Conservation (phyloP, 2,113 vertebrate genomes). For the Aphyosemion australe region DNA sequence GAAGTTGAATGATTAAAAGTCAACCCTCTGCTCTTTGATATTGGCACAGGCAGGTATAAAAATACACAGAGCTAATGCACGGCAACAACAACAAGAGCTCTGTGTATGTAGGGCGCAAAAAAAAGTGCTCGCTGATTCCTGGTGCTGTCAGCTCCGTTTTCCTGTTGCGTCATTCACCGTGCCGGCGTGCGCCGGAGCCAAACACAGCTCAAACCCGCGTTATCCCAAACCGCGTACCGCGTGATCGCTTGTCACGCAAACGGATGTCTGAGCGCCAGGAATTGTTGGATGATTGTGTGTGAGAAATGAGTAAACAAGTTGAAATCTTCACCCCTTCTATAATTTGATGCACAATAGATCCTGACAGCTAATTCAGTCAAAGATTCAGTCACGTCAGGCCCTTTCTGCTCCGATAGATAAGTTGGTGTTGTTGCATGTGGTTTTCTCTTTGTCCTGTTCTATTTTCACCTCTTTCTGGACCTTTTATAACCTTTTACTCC, state of each 20-base stretch:
- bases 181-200: constrained; percentile 55
- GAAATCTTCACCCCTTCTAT: constrained; percentile 60
- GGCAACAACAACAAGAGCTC: constrained; percentile 68
- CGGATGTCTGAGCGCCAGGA: constrained; percentile 60
- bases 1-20: constrained; percentile 54
- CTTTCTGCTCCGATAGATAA: constrained; percentile 49
- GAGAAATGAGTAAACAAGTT: constrained; percentile 70
- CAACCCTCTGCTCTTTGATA: constrained; percentile 59
- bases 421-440: constrained; percentile 30
- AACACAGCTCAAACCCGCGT: constrained; percentile 64
- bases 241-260: constrained; percentile 68
- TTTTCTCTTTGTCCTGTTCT: constrained; percentile 50
- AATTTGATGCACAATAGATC: constrained; percentile 82
- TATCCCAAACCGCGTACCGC: constrained; percentile 49
- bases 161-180: constrained; percentile 76
- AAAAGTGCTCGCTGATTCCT: constrained; percentile 63
- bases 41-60: constrained; percentile 75
- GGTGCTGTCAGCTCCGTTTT: constrained; percentile 77
- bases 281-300: constrained; percentile 64
- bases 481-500: constrained; percentile 46
- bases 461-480: constrained; percentile 51
- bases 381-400: constrained; percentile 54
- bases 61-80: constrained; percentile 72
- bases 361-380: constrained; percentile 71
- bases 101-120: constrained; percentile 79